phyloP scores from a whole-genome alignment of 2,797 vertebrate species.

The Chelon auratus region DNA sequence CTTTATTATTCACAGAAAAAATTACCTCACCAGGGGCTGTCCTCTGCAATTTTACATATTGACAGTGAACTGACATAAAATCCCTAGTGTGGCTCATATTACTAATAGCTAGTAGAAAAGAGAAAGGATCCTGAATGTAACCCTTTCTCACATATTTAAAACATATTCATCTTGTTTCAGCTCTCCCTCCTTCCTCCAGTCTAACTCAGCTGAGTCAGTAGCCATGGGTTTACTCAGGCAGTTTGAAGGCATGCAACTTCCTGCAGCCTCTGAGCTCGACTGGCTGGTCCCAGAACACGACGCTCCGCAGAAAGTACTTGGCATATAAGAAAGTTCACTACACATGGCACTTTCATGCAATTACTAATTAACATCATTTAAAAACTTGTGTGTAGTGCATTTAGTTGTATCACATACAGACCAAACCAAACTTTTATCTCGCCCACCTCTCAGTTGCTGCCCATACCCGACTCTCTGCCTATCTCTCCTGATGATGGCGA shows the following conservation, averaged over 20 bases:
- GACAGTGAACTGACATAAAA: no score
- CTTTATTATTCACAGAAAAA: no score
- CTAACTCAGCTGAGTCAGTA: conserved; percentile 96
- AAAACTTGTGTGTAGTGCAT: neutral
- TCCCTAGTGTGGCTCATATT: no score
- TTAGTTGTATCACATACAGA: neutral
- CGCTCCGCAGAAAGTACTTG: conserved; percentile 93
- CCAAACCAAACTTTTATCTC: neutral
- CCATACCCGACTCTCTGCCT: conserved; percentile 95
- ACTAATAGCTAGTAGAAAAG: neutral
- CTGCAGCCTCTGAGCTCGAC: conserved; percentile 95
- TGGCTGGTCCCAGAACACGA: conserved; percentile 98
- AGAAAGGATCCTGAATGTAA: neutral
- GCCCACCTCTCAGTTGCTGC: conserved; percentile 87
- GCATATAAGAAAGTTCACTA: neutral
- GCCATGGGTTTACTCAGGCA: conserved; percentile 98
- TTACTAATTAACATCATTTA: neutral
- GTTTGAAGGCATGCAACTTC: conserved; percentile 98
- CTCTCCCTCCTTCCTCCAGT: conserved; percentile 90
- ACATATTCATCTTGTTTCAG: conserved; percentile 70
- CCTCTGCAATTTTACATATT: neutral
- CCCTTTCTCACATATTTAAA: neutral
- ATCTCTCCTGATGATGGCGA: conserved; percentile 97
- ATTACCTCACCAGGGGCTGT: no score
- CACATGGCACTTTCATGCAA: neutral